A percentile compares a stretch with the other conserved stretches of the same genome.
Conservation (phyloP, 2,888 invertebrate species). For the Ceraclea dissimilis region DNA sequence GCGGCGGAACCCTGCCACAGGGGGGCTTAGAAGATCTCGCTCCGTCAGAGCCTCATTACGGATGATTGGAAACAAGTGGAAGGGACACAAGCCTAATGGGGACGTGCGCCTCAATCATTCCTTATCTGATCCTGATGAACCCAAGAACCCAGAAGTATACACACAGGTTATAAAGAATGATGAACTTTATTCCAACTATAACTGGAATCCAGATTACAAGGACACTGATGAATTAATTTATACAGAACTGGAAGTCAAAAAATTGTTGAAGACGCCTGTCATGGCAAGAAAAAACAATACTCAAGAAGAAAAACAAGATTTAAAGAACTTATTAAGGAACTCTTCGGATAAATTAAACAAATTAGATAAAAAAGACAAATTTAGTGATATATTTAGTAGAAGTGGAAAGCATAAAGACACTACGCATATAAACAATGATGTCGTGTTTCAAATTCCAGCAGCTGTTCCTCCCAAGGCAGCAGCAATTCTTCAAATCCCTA, state of each 20-base stretch:
- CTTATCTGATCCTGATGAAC: conserved; percentile 23
- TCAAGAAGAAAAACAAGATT: conserved; percentile 39
- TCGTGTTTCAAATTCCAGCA: conserved; percentile 39
- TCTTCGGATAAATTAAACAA: conserved; percentile 29
- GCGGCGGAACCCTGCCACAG: conserved; percentile 37
- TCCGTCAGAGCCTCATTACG: conserved; percentile 65
- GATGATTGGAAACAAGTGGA: conserved; percentile 56
- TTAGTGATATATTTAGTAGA: conserved; percentile 42
- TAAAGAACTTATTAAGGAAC: conserved; percentile 34
- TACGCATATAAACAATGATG: conserved; percentile 12
- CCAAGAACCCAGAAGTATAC: conserved; percentile 19
- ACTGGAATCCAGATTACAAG: conserved; percentile 41
- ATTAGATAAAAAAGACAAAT: conserved; percentile 39
- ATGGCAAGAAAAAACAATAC: conserved; percentile 39
- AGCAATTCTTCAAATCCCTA: conserved; percentile 51
- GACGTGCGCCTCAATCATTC: conserved; percentile 33
- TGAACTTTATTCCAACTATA: conserved; percentile 37
- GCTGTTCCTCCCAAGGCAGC: conserved; percentile 56
- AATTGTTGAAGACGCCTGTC: conserved; percentile 42
- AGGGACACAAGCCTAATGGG: conserved; percentile 37
- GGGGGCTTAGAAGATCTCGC: conserved; percentile 55
- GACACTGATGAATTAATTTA: conserved; percentile 32
- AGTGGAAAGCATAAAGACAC: conserved; percentile 8
- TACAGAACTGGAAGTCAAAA: conserved; percentile 41
- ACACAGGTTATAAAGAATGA: conserved; percentile 35